Evolutionary conservation across 2,797 vertebrate genomes (phyloP), one percentile per base, ranked within the genome.

Genomic region (Acanthis flammea): DNA sequence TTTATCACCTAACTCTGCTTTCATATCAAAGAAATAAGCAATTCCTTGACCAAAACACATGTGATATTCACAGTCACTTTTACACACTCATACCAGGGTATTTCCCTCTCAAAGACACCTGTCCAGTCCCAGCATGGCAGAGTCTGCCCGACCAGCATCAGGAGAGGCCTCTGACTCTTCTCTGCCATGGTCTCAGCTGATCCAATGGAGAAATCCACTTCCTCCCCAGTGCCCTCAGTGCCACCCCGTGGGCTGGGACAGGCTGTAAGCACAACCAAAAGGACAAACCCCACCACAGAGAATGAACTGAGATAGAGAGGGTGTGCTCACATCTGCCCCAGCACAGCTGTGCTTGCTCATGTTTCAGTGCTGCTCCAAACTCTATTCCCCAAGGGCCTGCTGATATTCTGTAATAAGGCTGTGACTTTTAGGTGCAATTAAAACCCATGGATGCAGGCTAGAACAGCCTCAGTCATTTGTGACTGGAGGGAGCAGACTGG

Each of bases 391-490:
- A 65, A 17, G 63, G 81, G 39, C 30, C 62, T 68, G 50, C 44
- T 3, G 2, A 67, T 57, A 57, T 23, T 86, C 91, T 75, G 31
- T 47, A 68, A 83, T 68, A 73, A 88, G 55, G 60, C 3, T 62
- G 60, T 66, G 78, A 75, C 67, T 91, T 92, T 39, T 45, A 81
- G 67, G 57, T 65, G 72, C 79, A 88, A 80, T 90, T 80, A 54
- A 80, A 91, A 74, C 13, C 18, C 73, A 74, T 1, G 19, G 21
- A 74, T 16, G 68, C 42, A 60, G 76, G 73, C 80, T 48, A 47
- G 42, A 83, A 51, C 41, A 90, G 75, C 50, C 73, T 55, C 57
- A 39, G 28, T 37, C 30, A 10, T 65, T 61, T 65, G 53, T 58
- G 77, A 21, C 68, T 72, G 45, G 42, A 89, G 57, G 61, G 11